Evolutionary conservation across 2,888 invertebrate species (phyloP).

Genomic region (Acleris literana): DNA sequence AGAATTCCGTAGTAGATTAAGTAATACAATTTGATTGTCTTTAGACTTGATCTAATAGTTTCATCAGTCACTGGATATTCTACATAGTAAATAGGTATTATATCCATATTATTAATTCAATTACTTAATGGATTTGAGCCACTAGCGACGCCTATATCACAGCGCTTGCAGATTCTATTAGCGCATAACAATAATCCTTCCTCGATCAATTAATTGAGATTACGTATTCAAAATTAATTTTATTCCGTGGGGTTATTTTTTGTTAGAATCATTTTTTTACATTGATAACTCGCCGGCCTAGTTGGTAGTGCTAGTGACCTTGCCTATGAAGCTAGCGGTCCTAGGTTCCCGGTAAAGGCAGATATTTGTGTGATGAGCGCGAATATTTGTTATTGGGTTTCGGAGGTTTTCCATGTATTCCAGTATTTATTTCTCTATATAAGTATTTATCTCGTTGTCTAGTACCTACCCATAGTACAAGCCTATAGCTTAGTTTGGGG

Average conservation of each 20-base stretch:
- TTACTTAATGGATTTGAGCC: constrained; percentile 18
- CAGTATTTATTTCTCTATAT: too few relatives aligned
- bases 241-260: background rate
- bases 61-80: background rate
- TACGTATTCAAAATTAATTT: constrained; percentile 11
- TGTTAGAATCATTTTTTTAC: background rate
- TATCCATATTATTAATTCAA: constrained; percentile 11
- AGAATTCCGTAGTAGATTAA: background rate
- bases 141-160: constrained; percentile 14
- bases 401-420: too few relatives aligned
- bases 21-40: background rate
- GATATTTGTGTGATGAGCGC: too few relatives aligned
- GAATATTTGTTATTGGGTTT: too few relatives aligned
- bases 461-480: too few relatives aligned
- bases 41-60: background rate
- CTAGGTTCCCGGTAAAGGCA: too few relatives aligned
- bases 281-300: too few relatives aligned
- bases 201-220: constrained; percentile 21
- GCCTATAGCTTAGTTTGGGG: too few relatives aligned
- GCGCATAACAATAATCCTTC: constrained; percentile 28
- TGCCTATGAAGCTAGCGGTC: too few relatives aligned
- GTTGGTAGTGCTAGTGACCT: too few relatives aligned
- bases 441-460: too few relatives aligned
- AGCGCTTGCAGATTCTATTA: constrained; percentile 27
- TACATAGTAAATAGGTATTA: background rate